Evolutionary conservation across 2,113 vertebrate genomes (phyloP).

Genomic region (Pardalotus punctatus): DNA sequence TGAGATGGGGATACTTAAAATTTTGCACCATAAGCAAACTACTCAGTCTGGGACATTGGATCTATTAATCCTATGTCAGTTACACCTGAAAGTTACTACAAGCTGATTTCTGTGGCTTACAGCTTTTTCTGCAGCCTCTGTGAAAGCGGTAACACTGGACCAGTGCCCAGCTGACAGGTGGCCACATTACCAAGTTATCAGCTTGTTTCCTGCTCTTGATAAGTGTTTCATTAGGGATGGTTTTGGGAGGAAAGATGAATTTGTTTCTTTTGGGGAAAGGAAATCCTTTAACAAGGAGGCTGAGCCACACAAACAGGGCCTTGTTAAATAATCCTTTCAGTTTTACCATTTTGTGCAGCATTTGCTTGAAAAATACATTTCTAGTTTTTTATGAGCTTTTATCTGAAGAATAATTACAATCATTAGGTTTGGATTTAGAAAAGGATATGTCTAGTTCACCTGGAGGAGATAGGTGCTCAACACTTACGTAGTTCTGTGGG

Average conservation of each 20-base stretch:
- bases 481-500: neutral
- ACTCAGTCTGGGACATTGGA: neutral
- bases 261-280: neutral
- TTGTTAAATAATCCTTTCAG: neutral
- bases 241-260: neutral
- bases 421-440: neutral
- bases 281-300: neutral
- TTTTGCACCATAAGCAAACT: neutral
- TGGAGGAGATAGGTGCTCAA: neutral
- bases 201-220: slow-evolving; percentile 5
- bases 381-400: neutral
- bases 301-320: neutral
- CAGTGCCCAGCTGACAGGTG: neutral
- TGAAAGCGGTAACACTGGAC: neutral
- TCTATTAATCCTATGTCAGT: neutral
- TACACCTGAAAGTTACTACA: neutral
- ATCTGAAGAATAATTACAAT: neutral
- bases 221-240: slow-evolving; percentile 34
- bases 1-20: neutral
- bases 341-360: neutral
- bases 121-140: neutral
- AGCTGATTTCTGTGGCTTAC: neutral
- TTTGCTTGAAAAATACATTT: neutral
- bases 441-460: neutral
- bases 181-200: slow-evolving; percentile 3